Base-by-base conservation (phyloP, 2,113 vertebrate species). In the Entelurus aequoreus region DNA sequence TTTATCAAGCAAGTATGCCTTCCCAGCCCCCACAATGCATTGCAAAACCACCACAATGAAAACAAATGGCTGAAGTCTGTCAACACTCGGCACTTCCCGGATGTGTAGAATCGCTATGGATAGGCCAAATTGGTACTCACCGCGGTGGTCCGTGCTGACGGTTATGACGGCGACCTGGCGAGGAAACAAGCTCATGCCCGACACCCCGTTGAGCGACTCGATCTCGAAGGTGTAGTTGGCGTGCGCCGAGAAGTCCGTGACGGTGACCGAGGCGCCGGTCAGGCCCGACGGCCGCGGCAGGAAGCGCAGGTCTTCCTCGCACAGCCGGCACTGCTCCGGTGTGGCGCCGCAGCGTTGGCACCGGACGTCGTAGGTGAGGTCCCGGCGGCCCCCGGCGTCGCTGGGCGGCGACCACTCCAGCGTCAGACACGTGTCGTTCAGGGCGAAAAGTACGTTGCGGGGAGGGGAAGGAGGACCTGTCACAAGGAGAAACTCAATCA, bases 221-320 rank as follows among this genome's bases (percentile, higher is more conserved):
- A 98, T 95, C 90, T 97, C 94, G 42, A 98, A 98, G 69, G 95
- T 98, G 83, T 98, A 98, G 90, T 98, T 98, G 77, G 87, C 92
- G 1, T 98, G 93, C 0, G 94, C 86, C 6, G 94, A 88, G 69
- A 98, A 96, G 85, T 97, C 95, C 51, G 90, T 85, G 47, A 97
- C 92, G 0, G 92, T 90, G 47, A 98, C 95, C 0, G 93, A 94
- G 66, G 78, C 88, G 69, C 95, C 94, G 86, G 72, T 91, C 63
- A 98, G 91, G 51, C 95, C 94, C 1, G 90, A 84, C 0, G 93
- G 92, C 40, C 92, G 78, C 0, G 95, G 95, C 38, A 97, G 65
- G 77, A 96, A 98, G 19, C 95, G 94, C 4, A 98, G 90, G 16
- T 94, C 94, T 36, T 92, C 93, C 44, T 93, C 94, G 16, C 95